A percentile compares a stretch with the other conserved stretches of the same genome.
These are phyloP conservation scores for Nycticryphes semicollaris DNA, from an alignment of 2,113 vertebrate species.

Conservation along the genomic window DNA sequence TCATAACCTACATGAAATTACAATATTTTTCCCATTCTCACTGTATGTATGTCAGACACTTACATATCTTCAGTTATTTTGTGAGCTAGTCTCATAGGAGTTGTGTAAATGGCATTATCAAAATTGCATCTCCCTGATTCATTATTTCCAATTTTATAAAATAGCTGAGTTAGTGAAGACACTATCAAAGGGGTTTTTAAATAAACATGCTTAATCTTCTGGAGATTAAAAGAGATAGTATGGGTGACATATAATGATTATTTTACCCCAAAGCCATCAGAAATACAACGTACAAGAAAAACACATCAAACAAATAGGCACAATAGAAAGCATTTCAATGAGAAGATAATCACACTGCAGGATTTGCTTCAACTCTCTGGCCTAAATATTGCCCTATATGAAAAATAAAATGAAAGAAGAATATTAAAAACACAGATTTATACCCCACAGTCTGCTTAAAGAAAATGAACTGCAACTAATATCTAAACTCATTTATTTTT, in stretches of 20 bases:
- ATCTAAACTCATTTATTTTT: background rate
- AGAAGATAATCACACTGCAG: constrained; percentile 27
- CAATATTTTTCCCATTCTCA: constrained; percentile 47
- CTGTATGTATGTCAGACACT: constrained; percentile 27
- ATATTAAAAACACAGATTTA: background rate
- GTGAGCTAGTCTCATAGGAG: constrained; percentile 26
- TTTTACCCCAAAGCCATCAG: constrained; percentile 41
- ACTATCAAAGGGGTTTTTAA: constrained; percentile 63
- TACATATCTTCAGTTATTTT: background rate
- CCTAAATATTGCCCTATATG: constrained; percentile 17
- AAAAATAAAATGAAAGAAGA: background rate
- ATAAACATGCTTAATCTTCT: constrained; percentile 64
- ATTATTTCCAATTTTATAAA: constrained; percentile 56
- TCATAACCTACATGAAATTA: constrained; percentile 56
- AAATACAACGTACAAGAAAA: constrained; percentile 28
- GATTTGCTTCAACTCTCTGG: constrained; percentile 17
- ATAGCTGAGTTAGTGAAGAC: constrained; percentile 54
- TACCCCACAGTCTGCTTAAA: background rate
- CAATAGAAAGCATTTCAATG: constrained; percentile 60
- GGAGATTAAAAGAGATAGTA: constrained; percentile 64
- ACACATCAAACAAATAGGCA: constrained; percentile 63
- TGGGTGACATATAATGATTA: constrained; percentile 33
- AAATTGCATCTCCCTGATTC: constrained; percentile 50
- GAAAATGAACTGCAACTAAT: background rate
- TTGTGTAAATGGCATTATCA: constrained; percentile 37